phyloP scores from a whole-genome alignment of 1,140 invertebrate species.

The Calephelis virginiensis region DNA sequence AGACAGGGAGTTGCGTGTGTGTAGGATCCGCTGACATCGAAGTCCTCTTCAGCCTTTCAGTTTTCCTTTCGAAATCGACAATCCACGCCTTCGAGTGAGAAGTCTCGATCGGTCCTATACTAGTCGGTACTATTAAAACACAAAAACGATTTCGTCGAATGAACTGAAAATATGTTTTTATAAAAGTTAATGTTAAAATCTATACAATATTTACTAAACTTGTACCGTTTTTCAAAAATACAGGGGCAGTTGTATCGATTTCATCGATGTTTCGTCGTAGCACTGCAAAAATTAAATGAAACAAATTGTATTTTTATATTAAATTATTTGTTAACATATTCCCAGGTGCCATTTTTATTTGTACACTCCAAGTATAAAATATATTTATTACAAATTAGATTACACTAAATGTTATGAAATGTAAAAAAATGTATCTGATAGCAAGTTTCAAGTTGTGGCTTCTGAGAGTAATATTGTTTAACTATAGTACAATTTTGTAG shows the following conservation, averaged over 20 bases:
- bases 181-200: constrained; percentile 20
- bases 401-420: background rate
- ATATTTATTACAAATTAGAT: background rate
- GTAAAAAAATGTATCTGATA: background rate
- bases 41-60: constrained; percentile 45
- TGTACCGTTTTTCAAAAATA: constrained; percentile 5
- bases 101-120: constrained; percentile 57
- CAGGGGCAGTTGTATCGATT: constrained; percentile 3
- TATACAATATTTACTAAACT: constrained; percentile 17
- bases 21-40: constrained; percentile 61
- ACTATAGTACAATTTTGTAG: constrained; percentile 71
- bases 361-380: background rate
- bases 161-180: constrained; percentile 15
- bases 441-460: background rate
- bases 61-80: constrained; percentile 39
- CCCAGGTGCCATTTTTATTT: constrained; percentile 60
- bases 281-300: background rate
- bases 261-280: background rate
- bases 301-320: constrained; percentile 7
- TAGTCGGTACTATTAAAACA: constrained; percentile 42
- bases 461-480: constrained; percentile 34
- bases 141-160: background rate
- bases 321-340: constrained; percentile 28
- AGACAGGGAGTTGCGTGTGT: constrained; percentile 80
- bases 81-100: constrained; percentile 45